These are phyloP conservation scores for Apocheima hispidaria DNA, from an alignment of 2,888 invertebrate species.

Conservation along the genomic window DNA sequence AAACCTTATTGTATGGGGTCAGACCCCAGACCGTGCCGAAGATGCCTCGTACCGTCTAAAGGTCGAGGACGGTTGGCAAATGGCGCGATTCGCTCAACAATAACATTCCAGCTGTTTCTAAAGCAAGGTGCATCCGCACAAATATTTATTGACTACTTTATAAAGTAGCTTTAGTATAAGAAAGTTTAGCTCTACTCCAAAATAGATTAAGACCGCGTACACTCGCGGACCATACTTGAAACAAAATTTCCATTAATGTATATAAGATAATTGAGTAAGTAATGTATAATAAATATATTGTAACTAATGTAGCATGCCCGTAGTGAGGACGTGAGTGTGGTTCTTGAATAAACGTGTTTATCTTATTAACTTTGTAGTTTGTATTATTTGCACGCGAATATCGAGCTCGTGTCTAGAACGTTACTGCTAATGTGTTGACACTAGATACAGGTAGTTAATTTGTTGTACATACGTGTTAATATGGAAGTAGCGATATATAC, in stretches of 20 bases:
- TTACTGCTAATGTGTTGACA: slow-evolving; percentile 31
- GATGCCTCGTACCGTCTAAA: slow-evolving; percentile 72
- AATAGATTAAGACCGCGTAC: slow-evolving; percentile 29
- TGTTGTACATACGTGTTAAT: slow-evolving; percentile 18
- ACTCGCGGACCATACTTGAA: slow-evolving; percentile 6
- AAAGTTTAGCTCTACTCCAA: slow-evolving; percentile 39
- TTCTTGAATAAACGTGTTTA: slow-evolving; percentile 81
- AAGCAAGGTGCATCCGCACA: slow-evolving; percentile 59
- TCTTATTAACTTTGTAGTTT: slow-evolving; percentile 68
- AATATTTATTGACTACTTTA: slow-evolving; percentile 61
- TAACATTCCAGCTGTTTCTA: slow-evolving; percentile 74
- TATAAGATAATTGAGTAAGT: slow-evolving; percentile 32
- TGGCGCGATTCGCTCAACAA: slow-evolving; percentile 66
- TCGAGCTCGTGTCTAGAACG: slow-evolving; percentile 43
- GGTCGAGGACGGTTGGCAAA: slow-evolving; percentile 80
- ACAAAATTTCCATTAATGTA: slow-evolving; percentile 30
- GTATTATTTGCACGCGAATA: slow-evolving; percentile 64
- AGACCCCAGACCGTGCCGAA: slow-evolving; percentile 64
- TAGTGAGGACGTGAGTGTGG: slow-evolving; percentile 66
- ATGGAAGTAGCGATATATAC: slow-evolving; percentile 8
- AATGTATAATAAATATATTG: slow-evolving; percentile 55
- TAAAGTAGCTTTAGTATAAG: slow-evolving; percentile 34
- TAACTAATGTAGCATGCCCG: slow-evolving; percentile 68
- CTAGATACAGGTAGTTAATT: slow-evolving; percentile 16
- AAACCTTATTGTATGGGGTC: slow-evolving; percentile 61